A percentile compares a stretch with the other conserved stretches of the same genome.
Conservation (phyloP, 2,888 invertebrate species). For the Helleia helle region DNA sequence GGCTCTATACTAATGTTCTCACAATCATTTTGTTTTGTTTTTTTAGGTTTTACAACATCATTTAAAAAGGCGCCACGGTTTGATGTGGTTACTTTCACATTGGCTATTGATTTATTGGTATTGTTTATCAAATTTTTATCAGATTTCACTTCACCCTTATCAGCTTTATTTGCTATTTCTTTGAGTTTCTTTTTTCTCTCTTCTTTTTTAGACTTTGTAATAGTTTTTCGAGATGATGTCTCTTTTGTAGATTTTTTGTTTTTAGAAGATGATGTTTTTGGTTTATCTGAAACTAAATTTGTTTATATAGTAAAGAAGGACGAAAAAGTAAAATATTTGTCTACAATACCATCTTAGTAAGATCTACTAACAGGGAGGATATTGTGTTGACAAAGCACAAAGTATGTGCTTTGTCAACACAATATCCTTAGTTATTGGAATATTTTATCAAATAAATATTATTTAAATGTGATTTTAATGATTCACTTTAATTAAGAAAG, state of each 20-base stretch:
- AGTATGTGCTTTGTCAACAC: no score
- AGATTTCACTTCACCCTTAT: conserved; percentile 29
- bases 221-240: conserved; percentile 29
- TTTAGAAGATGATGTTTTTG: conserved; percentile 28
- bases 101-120: conserved; percentile 28
- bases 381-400: no score
- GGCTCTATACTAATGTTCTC: no score
- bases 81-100: conserved; percentile 62
- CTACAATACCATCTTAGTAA: no score
- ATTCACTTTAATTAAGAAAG: no score
- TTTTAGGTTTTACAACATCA: conserved; percentile 22
- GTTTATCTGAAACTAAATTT: conserved; percentile 31
- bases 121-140: conserved; percentile 18
- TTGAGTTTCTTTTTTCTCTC: conserved; percentile 65
- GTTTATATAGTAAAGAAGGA: no score
- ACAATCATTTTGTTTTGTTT: background rate
- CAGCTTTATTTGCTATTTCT: conserved; percentile 58
- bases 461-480: no score
- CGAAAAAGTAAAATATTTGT: no score
- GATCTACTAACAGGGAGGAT: no score
- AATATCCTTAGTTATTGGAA: no score
- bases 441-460: no score
- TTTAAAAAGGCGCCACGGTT: conserved; percentile 74
- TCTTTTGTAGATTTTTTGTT: conserved; percentile 28
- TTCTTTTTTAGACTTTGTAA: conserved; percentile 48